Conservation (phyloP, 2,113 vertebrate genomes). For the Vombatus ursinus region DNA sequence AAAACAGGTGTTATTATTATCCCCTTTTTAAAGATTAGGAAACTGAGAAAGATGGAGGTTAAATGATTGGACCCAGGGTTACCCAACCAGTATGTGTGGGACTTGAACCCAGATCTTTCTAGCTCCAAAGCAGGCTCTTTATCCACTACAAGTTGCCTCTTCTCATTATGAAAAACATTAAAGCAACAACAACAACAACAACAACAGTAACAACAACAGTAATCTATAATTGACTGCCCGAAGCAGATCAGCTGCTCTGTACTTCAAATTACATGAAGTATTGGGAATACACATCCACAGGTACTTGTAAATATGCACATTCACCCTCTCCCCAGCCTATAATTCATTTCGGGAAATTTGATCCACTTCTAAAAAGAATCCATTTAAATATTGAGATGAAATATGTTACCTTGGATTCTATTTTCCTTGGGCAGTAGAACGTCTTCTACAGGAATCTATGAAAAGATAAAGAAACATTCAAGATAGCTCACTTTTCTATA, state of each 20-base stretch:
- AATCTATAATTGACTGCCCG: slow-evolving; percentile 63
- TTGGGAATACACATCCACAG: slow-evolving; percentile 64
- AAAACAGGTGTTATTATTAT: background rate
- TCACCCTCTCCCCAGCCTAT: background rate
- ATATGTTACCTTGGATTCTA: slow-evolving; percentile 71
- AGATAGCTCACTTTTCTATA: background rate
- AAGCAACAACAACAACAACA: background rate
- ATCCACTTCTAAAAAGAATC: slow-evolving; percentile 69
- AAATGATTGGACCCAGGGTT: background rate
- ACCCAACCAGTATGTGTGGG: background rate
- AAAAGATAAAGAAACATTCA: slow-evolving; percentile 55
- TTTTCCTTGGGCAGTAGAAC: slow-evolving; percentile 69
- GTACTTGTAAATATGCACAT: slow-evolving; percentile 46
- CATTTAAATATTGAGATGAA: slow-evolving; percentile 68
- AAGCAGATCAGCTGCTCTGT: slow-evolving; percentile 54
- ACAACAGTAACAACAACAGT: too few relatives aligned
- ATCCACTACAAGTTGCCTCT: background rate
- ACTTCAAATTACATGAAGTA: slow-evolving; percentile 11
- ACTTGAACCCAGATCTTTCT: background rate
- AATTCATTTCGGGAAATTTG: slow-evolving; percentile 51
- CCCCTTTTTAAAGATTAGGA: background rate
- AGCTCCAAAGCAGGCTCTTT: background rate
- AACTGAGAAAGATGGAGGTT: background rate
- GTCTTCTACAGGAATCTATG: slow-evolving; percentile 65
- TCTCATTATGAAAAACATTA: background rate